phyloP scores from a whole-genome alignment of 2,888 invertebrate species.

The Epinotia nisella region DNA sequence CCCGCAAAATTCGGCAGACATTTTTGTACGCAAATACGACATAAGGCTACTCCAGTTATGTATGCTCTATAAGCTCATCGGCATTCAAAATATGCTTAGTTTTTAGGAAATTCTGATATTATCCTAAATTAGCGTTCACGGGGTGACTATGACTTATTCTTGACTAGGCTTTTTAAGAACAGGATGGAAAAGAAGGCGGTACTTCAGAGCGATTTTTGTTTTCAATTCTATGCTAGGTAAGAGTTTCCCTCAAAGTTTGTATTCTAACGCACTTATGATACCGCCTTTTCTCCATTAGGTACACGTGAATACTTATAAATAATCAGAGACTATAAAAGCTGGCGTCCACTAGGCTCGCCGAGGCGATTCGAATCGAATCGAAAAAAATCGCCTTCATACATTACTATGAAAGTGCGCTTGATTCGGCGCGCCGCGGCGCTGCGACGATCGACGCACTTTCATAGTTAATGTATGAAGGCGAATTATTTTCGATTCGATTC shows the following conservation, averaged over 20 bases:
- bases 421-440: too few species aligned
- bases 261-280: not conserved
- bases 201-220: not conserved
- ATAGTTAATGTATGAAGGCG: too few species aligned
- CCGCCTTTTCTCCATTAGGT: slow-evolving; percentile 23
- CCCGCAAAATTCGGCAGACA: too few species aligned
- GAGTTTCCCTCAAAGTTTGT: not conserved
- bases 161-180: not conserved
- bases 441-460: too few species aligned
- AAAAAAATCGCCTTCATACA: too few species aligned
- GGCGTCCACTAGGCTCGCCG: too few species aligned
- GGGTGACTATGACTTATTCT: not conserved
- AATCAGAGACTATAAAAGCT: slow-evolving; percentile 6
- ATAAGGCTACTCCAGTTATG: too few species aligned
- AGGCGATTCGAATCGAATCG: too few species aligned
- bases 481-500: too few species aligned
- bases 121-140: not conserved
- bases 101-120: slow-evolving; percentile 7
- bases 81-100: slow-evolving; percentile 50
- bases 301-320: slow-evolving; percentile 12
- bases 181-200: slow-evolving; percentile 27
- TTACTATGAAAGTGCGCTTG: too few species aligned
- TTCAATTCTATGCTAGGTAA: not conserved
- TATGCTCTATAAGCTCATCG: too few species aligned
- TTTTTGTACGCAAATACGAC: too few species aligned